Evolutionary conservation across 2,888 invertebrate species (phyloP).

Genomic region (Byasa hedistus): DNA sequence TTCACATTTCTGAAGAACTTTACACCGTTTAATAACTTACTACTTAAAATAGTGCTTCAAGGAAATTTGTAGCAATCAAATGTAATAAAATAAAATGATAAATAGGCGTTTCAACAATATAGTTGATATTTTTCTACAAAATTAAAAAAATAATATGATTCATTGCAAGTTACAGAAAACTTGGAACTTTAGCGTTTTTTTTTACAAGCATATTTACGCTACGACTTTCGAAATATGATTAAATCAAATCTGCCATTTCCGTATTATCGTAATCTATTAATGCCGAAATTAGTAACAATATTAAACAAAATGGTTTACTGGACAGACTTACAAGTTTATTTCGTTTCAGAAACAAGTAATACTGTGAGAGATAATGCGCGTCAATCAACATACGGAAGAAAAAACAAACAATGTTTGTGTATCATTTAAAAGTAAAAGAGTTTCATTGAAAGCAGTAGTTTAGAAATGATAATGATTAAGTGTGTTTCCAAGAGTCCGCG

Average conservation of each 20-base stretch:
- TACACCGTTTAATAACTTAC: constrained; percentile 7
- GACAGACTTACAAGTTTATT: too few relatives aligned
- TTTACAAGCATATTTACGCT: too few relatives aligned
- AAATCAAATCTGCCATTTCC: too few relatives aligned
- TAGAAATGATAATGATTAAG: not conserved
- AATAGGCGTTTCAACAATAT: not conserved
- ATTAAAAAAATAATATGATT: constrained; percentile 7
- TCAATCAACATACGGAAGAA: not conserved
- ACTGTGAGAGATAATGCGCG: not conserved
- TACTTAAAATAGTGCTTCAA: constrained; percentile 7
- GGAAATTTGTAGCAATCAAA: not conserved
- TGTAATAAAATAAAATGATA: constrained; percentile 8
- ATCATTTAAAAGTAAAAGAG: not conserved
- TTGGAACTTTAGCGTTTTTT: too few relatives aligned
- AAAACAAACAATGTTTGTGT: not conserved
- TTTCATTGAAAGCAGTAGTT: not conserved
- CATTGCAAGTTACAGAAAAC: not conserved
- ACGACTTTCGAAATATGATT: too few relatives aligned
- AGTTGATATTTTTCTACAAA: not conserved
- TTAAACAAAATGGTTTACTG: too few relatives aligned
- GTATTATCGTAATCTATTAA: too few relatives aligned
- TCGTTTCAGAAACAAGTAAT: not conserved
- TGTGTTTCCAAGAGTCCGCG: constrained; percentile 1
- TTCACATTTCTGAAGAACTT: constrained; percentile 7
- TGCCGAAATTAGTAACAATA: too few relatives aligned